phyloP scores from a whole-genome alignment of 2,113 vertebrate species.

The Anas platyrhynchos region DNA sequence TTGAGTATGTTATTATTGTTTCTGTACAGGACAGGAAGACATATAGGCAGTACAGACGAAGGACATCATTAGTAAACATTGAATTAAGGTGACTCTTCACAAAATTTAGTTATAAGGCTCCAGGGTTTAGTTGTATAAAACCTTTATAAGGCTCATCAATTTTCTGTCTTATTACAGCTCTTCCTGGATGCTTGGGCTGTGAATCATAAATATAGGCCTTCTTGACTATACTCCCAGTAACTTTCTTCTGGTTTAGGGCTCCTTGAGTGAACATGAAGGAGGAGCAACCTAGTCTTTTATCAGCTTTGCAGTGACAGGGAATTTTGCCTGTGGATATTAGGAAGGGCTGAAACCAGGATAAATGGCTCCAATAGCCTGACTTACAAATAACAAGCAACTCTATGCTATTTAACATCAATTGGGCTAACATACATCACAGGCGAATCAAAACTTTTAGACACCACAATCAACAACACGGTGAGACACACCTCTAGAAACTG shows the following conservation, averaged over 20 bases:
- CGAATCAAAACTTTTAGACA: conserved; percentile 58
- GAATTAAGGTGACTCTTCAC: conserved; percentile 60
- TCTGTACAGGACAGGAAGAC: conserved; percentile 43
- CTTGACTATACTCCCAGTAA: conserved; percentile 6
- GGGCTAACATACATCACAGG: conserved; percentile 22
- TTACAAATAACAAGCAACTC: conserved; percentile 51
- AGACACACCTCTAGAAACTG: conserved; percentile 9
- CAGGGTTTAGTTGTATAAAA: conserved; percentile 48
- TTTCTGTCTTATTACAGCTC: conserved; percentile 56
- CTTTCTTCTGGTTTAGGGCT: conserved; percentile 35
- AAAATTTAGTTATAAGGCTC: conserved; percentile 54
- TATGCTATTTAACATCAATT: conserved; percentile 55
- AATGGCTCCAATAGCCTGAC: conserved; percentile 64
- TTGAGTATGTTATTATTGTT: neutral
- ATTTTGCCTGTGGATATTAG: conserved; percentile 58
- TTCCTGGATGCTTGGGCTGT: conserved; percentile 46
- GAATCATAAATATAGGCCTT: conserved; percentile 55
- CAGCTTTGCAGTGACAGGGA: conserved; percentile 46
- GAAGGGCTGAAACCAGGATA: conserved; percentile 60
- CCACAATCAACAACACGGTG: neutral
- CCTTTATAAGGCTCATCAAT: conserved; percentile 67
- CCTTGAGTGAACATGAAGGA: conserved; percentile 43
- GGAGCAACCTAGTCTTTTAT: conserved; percentile 56
- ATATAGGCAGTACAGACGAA: conserved; percentile 4
- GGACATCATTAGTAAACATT: conserved; percentile 60